Percentiles rank a stretch among this genome's conserved stretches.
Conservation (phyloP, 2,888 invertebrate species). For the Tupiocoris notatus region DNA sequence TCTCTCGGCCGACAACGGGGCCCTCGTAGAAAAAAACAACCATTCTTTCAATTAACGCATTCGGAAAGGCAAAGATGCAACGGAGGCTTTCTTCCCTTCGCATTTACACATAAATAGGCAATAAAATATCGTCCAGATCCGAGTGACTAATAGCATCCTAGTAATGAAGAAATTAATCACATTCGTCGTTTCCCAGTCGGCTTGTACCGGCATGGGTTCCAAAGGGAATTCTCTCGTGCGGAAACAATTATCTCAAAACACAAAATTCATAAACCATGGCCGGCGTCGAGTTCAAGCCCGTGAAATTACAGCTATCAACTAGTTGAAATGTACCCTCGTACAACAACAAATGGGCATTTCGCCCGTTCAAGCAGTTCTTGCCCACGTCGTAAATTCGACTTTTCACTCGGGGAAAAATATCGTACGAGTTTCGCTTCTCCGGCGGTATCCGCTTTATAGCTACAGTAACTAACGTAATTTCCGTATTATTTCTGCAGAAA, state of each 20-base stretch:
- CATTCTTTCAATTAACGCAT: constrained; percentile 34
- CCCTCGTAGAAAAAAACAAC: background rate
- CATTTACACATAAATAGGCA: constrained; percentile 40
- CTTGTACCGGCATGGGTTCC: background rate
- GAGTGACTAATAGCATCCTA: constrained; percentile 30
- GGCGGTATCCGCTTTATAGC: background rate
- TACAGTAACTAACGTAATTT: background rate
- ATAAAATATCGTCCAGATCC: constrained; percentile 31
- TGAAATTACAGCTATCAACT: constrained; percentile 28
- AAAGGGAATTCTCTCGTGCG: constrained; percentile 25
- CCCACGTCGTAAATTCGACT: background rate
- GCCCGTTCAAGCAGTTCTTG: constrained; percentile 1
- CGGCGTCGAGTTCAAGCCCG: constrained; percentile 7
- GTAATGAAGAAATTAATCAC: constrained; percentile 38
- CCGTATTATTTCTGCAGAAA: background rate
- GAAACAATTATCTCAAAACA: constrained; percentile 40
- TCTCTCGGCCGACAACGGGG: background rate
- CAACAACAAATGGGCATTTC: constrained; percentile 26
- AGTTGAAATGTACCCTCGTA: constrained; percentile 17
- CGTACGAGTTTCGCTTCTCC: background rate
- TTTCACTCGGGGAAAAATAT: constrained; percentile 1
- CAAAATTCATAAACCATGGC: constrained; percentile 26
- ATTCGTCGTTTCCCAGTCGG: constrained; percentile 13
- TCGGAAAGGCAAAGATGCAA: constrained; percentile 2
- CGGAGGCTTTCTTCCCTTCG: constrained; percentile 7